Evolutionary conservation across 1,140 invertebrate genomes (phyloP).

Genomic region (Musca vetustissima): DNA sequence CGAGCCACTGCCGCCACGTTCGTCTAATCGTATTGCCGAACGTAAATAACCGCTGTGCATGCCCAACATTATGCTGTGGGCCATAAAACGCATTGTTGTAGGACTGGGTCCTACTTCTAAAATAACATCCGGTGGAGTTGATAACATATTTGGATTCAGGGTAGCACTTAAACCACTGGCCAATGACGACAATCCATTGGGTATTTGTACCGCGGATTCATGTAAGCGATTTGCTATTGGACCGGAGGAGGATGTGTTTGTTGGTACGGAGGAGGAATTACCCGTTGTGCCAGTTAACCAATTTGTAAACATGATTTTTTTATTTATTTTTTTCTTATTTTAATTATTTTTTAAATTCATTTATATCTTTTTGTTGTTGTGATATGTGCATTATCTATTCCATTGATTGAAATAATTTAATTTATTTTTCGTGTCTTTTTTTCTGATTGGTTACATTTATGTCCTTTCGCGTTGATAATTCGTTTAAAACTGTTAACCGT

Average conservation of each 20-base stretch:
- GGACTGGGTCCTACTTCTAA: slow-evolving; percentile 65
- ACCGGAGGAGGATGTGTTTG: slow-evolving; percentile 32
- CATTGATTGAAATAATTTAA: slow-evolving; percentile 1
- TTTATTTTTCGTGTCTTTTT: neutral
- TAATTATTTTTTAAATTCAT: slow-evolving; percentile 13
- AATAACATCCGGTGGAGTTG: slow-evolving; percentile 64
- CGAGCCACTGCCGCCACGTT: slow-evolving; percentile 32
- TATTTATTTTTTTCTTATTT: slow-evolving; percentile 15
- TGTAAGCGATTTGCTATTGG: slow-evolving; percentile 35
- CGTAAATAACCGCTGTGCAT: slow-evolving; percentile 73
- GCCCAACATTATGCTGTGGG: slow-evolving; percentile 67
- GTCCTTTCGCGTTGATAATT: slow-evolving; percentile 38
- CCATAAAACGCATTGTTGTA: slow-evolving; percentile 65
- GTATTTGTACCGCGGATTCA: neutral
- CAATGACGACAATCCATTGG: too few species aligned
- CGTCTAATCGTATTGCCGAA: slow-evolving; percentile 57
- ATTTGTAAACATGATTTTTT: slow-evolving; percentile 53
- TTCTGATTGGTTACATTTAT: neutral
- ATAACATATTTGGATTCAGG: slow-evolving; percentile 34
- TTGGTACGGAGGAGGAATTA: slow-evolving; percentile 33
- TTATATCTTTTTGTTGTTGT: slow-evolving; percentile 13
- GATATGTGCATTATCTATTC: neutral
- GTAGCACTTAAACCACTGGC: neutral
- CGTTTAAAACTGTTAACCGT: slow-evolving; percentile 46
- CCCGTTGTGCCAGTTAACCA: slow-evolving; percentile 50